A percentile compares a stretch with the other conserved stretches of the same genome.
These are phyloP conservation scores for Sebastes nivosus DNA, from an alignment of 2,797 vertebrate genomes.

Conservation along the genomic window DNA sequence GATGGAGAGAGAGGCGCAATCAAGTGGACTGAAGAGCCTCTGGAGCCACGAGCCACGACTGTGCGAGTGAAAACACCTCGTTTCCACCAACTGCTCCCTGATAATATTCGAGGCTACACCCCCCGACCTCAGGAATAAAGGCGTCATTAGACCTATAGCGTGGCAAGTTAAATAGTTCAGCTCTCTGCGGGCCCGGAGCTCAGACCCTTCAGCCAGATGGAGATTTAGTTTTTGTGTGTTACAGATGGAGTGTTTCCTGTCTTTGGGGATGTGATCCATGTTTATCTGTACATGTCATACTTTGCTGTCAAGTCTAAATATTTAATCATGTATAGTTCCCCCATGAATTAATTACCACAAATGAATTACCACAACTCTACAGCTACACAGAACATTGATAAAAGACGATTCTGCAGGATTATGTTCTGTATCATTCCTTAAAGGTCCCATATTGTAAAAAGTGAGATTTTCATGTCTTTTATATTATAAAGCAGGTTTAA, in stretches of 20 bases:
- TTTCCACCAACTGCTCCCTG: background rate
- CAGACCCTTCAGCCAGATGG: background rate
- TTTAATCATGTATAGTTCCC: background rate
- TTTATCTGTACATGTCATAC: background rate
- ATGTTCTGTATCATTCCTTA: background rate
- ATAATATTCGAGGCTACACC: background rate
- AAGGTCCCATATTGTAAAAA: no score
- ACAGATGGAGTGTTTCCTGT: background rate
- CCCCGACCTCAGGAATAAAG: background rate
- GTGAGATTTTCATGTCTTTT: no score
- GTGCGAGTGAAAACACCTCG: slow-evolving; percentile 1
- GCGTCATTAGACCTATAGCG: background rate
- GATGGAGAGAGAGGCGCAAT: slow-evolving; percentile 42
- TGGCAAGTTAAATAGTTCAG: background rate
- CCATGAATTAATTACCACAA: background rate
- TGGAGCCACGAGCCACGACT: slow-evolving; percentile 26
- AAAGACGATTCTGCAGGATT: background rate
- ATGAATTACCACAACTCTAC: background rate
- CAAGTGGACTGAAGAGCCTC: slow-evolving; percentile 47
- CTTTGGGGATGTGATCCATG: background rate
- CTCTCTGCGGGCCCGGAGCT: background rate
- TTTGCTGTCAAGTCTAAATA: background rate
- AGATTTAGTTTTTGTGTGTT: background rate
- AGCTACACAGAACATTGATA: background rate
- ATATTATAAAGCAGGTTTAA: no score